Percentiles rank a stretch among this genome's conserved stretches.
Conservation (phyloP, 1,140 invertebrate genomes). For the Acromyrmex echinatior region DNA sequence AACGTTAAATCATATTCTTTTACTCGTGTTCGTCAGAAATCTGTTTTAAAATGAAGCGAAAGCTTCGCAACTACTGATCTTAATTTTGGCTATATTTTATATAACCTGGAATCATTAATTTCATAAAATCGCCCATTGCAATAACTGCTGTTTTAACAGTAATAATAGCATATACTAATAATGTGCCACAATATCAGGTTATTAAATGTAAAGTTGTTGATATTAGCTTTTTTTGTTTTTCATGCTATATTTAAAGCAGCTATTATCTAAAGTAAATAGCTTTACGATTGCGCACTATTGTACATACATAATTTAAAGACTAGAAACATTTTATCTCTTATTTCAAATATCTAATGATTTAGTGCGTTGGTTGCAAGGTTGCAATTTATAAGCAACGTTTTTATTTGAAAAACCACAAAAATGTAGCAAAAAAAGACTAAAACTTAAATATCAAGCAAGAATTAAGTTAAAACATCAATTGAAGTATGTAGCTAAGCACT, state of each 20-base stretch:
- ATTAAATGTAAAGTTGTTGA: not conserved
- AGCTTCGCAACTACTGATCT: not conserved
- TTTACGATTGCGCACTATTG: not conserved
- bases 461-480: not conserved
- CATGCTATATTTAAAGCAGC: not conserved
- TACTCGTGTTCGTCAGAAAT: not conserved
- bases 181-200: not conserved
- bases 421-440: not conserved
- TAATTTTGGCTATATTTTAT: slow-evolving; percentile 31
- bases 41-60: not conserved
- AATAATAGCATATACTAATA: not conserved
- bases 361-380: not conserved
- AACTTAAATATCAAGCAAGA: not conserved
- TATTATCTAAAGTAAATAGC: slow-evolving; percentile 13
- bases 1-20: not conserved
- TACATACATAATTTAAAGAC: not conserved
- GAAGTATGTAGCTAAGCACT: not conserved
- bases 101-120: slow-evolving; percentile 16
- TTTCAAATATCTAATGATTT: slow-evolving; percentile 18
- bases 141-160: not conserved
- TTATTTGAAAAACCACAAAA: not conserved
- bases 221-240: not conserved
- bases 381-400: not conserved
- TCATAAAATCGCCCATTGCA: not conserved
- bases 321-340: not conserved